Evolutionary conservation across 2,888 invertebrate species (phyloP), one percentile per base, ranked within the genome.

Genomic region (Cryptus viduatorius): DNA sequence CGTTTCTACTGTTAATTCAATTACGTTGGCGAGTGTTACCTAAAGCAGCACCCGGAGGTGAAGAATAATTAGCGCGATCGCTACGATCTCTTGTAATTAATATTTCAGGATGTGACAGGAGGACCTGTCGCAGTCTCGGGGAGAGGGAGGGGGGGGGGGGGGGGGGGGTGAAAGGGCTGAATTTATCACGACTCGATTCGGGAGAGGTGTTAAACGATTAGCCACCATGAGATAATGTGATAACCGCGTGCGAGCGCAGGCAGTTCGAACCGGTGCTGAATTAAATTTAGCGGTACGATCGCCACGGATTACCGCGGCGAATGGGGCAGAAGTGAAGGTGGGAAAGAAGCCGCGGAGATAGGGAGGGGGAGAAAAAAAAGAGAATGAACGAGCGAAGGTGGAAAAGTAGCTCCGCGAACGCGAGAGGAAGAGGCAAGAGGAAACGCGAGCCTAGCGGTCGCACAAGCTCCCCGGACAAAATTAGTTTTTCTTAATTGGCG

Each of bases 401-500:
- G 71, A 79, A 82, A 79, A 79, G 78, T 71, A 65, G 64, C 65
- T 65, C 59, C 56, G 76, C 44, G 72, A 46, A 53, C 64, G 78
- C n/a, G 48, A 59, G 53, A 56, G 73, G 31, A 71, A 50, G 67
- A 65, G 67, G 73, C 16, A 50, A 10, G 53, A 37, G 53, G 10
- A 37, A 64, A 31, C 56, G 50, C 0, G 46, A 81, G 44, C 59
- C 67, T 48, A 46, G 48, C 50, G 68, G 78, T 78, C 77, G 81
- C 71, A 77, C 16, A 73, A 84, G 78, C 76, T 77, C 83, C 19
- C 78, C 86, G 80, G 88, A 87, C 88, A 90, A 92, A 92, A 92
- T 92, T 92, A 92, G 92, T 91, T 92, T 92, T 92, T 90, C 91
- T 91, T 92, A 92, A 92, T 92, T 92, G 92, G 89, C 90, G 87